phyloP scores from a whole-genome alignment of 2,888 invertebrate genomes.

The Thereva unica region DNA sequence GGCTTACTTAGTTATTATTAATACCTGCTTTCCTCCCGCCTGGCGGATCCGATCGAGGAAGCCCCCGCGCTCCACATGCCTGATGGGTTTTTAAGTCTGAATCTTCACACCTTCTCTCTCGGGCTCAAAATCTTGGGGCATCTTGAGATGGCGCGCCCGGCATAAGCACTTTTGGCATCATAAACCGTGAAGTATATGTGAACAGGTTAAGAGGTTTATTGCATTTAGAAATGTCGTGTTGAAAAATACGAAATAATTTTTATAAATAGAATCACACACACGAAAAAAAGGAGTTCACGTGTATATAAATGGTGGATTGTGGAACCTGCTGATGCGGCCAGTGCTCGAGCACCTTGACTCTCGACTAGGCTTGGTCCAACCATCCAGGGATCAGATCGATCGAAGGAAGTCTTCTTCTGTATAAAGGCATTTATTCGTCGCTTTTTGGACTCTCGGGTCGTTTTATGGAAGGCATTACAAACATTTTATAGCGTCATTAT shows the following conservation, averaged over 20 bases:
- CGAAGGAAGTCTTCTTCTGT: conserved; percentile 7
- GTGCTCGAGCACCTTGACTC: no score
- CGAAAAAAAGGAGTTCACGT: not conserved
- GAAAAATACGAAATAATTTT: conserved; percentile 44
- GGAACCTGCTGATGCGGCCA: no score
- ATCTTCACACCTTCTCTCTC: conserved; percentile 25
- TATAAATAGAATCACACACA: conserved; percentile 6
- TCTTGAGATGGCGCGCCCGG: conserved; percentile 2
- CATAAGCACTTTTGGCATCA: conserved; percentile 14
- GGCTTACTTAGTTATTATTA: conserved; percentile 45
- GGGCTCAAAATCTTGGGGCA: conserved; percentile 3
- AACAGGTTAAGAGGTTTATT: conserved; percentile 47
- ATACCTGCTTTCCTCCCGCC: conserved; percentile 43
- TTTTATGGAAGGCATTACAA: conserved; percentile 24
- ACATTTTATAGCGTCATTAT: conserved; percentile 32
- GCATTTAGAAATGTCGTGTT: conserved; percentile 46
- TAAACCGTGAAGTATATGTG: conserved; percentile 46
- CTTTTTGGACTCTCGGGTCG: not conserved
- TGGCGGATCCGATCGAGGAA: conserved; percentile 23
- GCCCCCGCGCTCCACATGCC: conserved; percentile 3
- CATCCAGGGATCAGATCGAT: not conserved
- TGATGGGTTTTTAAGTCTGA: not conserved
- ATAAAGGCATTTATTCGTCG: conserved; percentile 8
- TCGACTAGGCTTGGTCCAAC: no score
- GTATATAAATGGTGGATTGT: no score